These are phyloP conservation scores for Corythornis vintsioides DNA, from an alignment of 2,113 vertebrate species.

Conservation along the genomic window DNA sequence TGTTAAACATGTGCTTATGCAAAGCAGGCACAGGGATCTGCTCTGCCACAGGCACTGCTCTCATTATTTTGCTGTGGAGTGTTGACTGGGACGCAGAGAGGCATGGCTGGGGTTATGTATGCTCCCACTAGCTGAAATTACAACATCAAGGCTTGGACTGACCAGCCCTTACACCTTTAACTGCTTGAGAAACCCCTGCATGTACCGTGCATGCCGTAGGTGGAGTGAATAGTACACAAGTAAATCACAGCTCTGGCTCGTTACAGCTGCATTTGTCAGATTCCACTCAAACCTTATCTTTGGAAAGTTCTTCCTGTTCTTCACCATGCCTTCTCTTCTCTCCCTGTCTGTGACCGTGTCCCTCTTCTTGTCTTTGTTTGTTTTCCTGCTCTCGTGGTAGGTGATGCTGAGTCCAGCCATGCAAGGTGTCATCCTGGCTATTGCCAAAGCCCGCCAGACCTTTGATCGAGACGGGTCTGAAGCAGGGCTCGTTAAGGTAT, in stretches of 20 bases:
- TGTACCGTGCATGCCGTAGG: not conserved
- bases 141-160: not conserved
- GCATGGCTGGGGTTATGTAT: not conserved
- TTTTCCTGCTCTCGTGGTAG: constrained; percentile 76
- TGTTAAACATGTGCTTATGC: not conserved
- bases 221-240: not conserved
- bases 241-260: not conserved
- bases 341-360: not conserved
- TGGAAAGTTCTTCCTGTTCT: not conserved
- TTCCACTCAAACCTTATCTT: not conserved
- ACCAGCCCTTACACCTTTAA: not conserved
- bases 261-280: not conserved
- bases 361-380: constrained; percentile 42
- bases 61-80: not conserved
- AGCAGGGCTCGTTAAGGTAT: constrained; percentile 96
- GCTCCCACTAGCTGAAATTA: not conserved
- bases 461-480: constrained; percentile 96
- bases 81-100: not conserved
- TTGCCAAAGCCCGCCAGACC: constrained; percentile 92
- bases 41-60: not conserved
- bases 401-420: constrained; percentile 98
- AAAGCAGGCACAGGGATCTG: not conserved
- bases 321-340: not conserved
- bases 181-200: not conserved
- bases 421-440: constrained; percentile 97